Evolutionary conservation across 2,888 invertebrate species (phyloP), one percentile per base, ranked within the genome.

Genomic region (Abscondita cerata): DNA sequence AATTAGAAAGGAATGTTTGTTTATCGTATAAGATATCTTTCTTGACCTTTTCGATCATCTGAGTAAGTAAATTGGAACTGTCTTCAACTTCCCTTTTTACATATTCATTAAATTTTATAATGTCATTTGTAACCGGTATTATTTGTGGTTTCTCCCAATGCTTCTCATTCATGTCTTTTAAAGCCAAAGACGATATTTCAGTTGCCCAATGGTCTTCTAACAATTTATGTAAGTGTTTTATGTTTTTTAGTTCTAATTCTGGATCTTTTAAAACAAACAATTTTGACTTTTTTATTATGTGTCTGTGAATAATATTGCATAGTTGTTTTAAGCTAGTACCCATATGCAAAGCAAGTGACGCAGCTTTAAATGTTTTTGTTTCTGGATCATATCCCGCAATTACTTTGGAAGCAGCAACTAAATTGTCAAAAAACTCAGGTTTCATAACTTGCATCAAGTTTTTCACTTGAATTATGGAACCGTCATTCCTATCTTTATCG

Each of bases 311-410:
- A 34, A 51, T 51, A 16, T 33, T 34, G 11, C 51, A 51, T 51
- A 51, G 18, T 36, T 51, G 15, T 36, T 51, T 51, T 51, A 51
- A 51, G 36, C 18, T 51, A 31, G 51, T 51, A 34, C 51, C 51
- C 51, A 51, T 51, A 18, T 51, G 51, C 15, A 51, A n/a, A 5
- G 51, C 51, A 16, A 51, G 51, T 36, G 51, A 51, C 1, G 51
- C 33, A 16, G 51, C 34, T 33, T 34, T 51, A 51, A 51, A 51
- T 3, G 51, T 34, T 51, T 51, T 51, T 34, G 13, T 34, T 1
- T 51, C 51, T 20, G 56, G 50, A 56, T 56, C 40, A 56, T 16
- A 56, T 13, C 50, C 56, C 33, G 44, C 44, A 13, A 56, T 50
- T 13, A 56, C 44, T 50, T 56, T 56, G n/a, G 38, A 50, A 15